Conservation (phyloP, 1,140 invertebrate species). For the Rhagoletis zephyria region DNA sequence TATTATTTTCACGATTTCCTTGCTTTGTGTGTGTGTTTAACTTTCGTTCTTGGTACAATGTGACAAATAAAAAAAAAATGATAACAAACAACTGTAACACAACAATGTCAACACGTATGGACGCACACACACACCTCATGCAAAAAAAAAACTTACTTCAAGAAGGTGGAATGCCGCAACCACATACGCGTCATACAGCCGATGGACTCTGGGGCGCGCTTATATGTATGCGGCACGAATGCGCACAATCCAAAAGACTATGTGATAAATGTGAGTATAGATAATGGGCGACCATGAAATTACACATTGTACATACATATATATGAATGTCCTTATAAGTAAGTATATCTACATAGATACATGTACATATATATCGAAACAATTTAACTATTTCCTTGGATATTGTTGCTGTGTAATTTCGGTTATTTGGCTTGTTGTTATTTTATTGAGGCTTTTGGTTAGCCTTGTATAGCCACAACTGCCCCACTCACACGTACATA, state of each 20-base stretch:
- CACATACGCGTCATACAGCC: constrained; percentile 88
- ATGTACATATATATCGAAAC: not conserved
- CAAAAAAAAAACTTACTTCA: constrained; percentile 59
- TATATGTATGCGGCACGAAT: constrained; percentile 90
- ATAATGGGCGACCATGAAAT: constrained; percentile 26
- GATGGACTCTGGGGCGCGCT: constrained; percentile 82
- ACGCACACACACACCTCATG: constrained; percentile 53
- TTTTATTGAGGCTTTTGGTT: not conserved
- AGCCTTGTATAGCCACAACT: constrained; percentile 22
- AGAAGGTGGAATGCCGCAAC: constrained; percentile 88
- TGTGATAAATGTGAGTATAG: constrained; percentile 84
- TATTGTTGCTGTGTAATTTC: not conserved
- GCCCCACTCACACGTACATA: not conserved
- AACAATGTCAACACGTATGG: not conserved
- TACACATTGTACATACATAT: not conserved
- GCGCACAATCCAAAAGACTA: constrained; percentile 89
- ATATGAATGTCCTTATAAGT: not conserved
- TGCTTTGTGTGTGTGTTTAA: constrained; percentile 42
- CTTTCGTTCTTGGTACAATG: constrained; percentile 51
- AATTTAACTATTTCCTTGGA: too few species aligned
- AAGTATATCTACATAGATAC: not conserved
- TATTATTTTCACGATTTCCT: constrained; percentile 41
- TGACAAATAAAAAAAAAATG: not conserved
- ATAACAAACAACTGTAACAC: constrained; percentile 30
- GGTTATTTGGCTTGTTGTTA: not conserved